These are phyloP conservation scores for Drosophila lutescens DNA, from an alignment of 2,888 invertebrate species.

Conservation along the genomic window DNA sequence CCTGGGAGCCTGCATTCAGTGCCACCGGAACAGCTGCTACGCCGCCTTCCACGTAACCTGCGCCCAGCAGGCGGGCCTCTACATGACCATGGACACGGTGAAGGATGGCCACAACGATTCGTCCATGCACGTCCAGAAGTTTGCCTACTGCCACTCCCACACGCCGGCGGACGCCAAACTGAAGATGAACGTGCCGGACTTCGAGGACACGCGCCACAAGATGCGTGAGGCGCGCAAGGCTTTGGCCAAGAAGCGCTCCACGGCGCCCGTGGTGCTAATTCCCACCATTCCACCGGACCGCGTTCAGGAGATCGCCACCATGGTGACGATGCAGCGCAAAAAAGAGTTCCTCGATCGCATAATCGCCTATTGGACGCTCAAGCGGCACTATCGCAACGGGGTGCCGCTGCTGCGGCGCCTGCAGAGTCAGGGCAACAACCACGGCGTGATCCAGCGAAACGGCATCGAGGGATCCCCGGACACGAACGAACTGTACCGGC, in stretches of 20 bases:
- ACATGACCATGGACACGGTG: constrained; percentile 98
- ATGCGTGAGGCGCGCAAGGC: constrained; percentile 95
- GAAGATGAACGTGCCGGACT: constrained; percentile 84
- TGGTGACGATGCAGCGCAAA: constrained; percentile 90
- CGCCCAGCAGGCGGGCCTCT: constrained; percentile 96
- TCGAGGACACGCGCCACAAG: constrained; percentile 90
- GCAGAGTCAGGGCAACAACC: constrained; percentile 87
- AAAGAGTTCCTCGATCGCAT: constrained; percentile 94
- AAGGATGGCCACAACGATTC: constrained; percentile 87
- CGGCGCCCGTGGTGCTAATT: constrained; percentile 95
- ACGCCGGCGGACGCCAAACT: constrained; percentile 86
- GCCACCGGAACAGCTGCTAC: constrained; percentile 97
- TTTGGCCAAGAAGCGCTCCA: constrained; percentile 94
- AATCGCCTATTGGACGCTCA: constrained; percentile 98
- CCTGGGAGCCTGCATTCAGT: constrained; percentile 98
- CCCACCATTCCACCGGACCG: constrained; percentile 96
- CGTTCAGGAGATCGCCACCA: constrained; percentile 92
- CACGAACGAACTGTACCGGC: constrained; percentile 91
- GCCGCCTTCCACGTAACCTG: constrained; percentile 99
- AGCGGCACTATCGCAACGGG: constrained; percentile 96
- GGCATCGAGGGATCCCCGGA: constrained; percentile 88
- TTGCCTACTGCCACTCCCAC: constrained; percentile 98
- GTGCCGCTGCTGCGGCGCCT: constrained; percentile 95
- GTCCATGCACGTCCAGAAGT: constrained; percentile 95
- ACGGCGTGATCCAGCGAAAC: constrained; percentile 85